Evolutionary conservation across 2,797 vertebrate genomes (phyloP).

Genomic region (Urocyon cinereoargenteus): DNA sequence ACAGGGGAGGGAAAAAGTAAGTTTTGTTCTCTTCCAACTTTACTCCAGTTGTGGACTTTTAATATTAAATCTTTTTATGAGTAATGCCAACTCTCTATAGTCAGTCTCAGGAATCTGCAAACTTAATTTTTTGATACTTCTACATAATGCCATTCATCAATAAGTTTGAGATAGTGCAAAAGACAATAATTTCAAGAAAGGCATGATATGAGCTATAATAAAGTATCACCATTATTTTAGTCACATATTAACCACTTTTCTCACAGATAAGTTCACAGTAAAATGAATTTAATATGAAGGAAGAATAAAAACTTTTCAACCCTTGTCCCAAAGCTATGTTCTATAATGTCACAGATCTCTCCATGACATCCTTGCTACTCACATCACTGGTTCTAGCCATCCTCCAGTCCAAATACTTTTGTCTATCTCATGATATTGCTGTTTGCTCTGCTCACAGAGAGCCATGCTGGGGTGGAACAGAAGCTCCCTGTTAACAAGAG

Average conservation of each 20-base stretch:
- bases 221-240: background rate
- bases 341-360: conserved; percentile 74
- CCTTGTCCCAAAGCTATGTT: background rate
- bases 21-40: background rate
- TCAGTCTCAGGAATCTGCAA: background rate
- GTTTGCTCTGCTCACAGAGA: background rate
- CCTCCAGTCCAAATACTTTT: conserved; percentile 72
- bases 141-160: background rate
- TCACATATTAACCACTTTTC: background rate
- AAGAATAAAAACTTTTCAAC: background rate
- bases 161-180: background rate
- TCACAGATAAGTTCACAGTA: background rate
- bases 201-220: background rate
- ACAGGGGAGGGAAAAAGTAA: background rate
- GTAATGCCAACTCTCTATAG: background rate
- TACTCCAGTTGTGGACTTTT: background rate
- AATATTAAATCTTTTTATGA: background rate
- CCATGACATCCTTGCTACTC: conserved; percentile 75
- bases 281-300: background rate
- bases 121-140: background rate
- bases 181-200: background rate
- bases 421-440: conserved; percentile 47
- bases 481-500: conserved; percentile 74
- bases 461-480: conserved; percentile 79
- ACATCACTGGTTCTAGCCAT: background rate